Evolutionary conservation across 2,113 vertebrate genomes (phyloP).

Genomic region (Melospiza georgiana): DNA sequence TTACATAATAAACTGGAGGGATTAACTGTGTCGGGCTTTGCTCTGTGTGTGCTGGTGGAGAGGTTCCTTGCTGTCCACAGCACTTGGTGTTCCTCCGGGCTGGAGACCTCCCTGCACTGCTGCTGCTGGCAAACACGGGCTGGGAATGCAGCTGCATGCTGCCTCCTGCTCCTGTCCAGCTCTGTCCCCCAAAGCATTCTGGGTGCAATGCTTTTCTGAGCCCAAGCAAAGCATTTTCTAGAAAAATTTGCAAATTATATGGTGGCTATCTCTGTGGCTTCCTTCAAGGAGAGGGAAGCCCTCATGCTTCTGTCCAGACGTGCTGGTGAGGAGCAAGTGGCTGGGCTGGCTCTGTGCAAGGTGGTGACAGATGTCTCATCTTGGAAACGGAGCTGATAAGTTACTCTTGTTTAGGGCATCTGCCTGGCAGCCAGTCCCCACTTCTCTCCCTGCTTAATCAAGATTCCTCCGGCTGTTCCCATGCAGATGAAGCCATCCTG

Average conservation of each 20-base stretch:
- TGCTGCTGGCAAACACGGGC: fast-evolving
- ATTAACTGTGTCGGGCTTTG: neutral
- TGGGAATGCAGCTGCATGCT: neutral
- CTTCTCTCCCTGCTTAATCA: conserved; percentile 22
- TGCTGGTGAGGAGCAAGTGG: neutral
- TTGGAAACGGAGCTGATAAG: conserved; percentile 49
- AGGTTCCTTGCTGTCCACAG: neutral
- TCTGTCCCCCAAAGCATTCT: neutral
- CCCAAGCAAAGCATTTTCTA: neutral
- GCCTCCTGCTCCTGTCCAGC: neutral
- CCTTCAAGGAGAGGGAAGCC: neutral
- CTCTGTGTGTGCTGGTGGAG: neutral
- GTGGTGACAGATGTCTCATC: conserved; percentile 38
- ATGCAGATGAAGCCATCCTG: neutral
- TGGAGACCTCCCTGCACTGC: neutral
- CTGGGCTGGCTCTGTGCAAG: neutral
- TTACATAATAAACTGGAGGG: conserved; percentile 55
- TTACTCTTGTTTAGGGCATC: conserved; percentile 46
- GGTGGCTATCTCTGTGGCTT: neutral
- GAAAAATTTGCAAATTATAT: neutral
- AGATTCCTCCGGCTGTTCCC: neutral
- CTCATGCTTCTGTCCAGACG: neutral
- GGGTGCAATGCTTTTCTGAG: neutral
- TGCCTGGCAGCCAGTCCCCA: conserved; percentile 27
- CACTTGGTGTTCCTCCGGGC: neutral